Evolutionary conservation across 2,888 invertebrate species (phyloP), one percentile per base, ranked within the genome.

Genomic region (Acanthosepion lycidas): DNA sequence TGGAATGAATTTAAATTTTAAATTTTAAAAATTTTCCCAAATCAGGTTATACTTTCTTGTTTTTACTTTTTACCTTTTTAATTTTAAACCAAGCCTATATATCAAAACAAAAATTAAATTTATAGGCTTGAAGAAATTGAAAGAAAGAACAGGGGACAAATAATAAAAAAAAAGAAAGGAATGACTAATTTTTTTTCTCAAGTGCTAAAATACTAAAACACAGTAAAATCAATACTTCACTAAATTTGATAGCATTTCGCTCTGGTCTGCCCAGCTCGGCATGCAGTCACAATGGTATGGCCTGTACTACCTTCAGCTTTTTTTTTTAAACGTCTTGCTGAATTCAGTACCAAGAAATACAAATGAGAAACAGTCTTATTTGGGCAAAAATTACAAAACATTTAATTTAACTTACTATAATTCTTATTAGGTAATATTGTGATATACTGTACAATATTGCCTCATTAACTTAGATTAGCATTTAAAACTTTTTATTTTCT

Each of bases 1-100:
- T 78, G 78, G 78, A 78, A 78, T n/a, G 78, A 78, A 78, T 78
- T 78, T n/a, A 78, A 78, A 78, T n/a, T 78, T 78, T 78, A 78
- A 78, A 78, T 78, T 78, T 78, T 12, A 33, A 33, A 78, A 78
- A n/a, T 33, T n/a, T 78, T 78, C n/a, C 12, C 78, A 78, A 78
- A 78, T 78, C 78, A 78, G 78, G 28, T 78, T 78, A 78, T 33
- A n/a, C 15, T 78, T n/a, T 12, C n/a, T 78, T 12, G 78, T 78
- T n/a, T n/a, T 78, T 78, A 18, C 1, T 12, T 33, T 78, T 78
- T 78, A 78, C 5, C 5, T 78, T 33, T 78, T 78, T 9, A 78
- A 33, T 78, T 78, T n/a, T 78, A 78, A 78, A 78, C n/a, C 33
- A 78, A 78, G n/a, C 8, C 78, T 78, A 78, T 78, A 78, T 78